These are phyloP conservation scores for Neomonachus schauinslandi DNA, from an alignment of 2,113 vertebrate species.

Conservation along the genomic window DNA sequence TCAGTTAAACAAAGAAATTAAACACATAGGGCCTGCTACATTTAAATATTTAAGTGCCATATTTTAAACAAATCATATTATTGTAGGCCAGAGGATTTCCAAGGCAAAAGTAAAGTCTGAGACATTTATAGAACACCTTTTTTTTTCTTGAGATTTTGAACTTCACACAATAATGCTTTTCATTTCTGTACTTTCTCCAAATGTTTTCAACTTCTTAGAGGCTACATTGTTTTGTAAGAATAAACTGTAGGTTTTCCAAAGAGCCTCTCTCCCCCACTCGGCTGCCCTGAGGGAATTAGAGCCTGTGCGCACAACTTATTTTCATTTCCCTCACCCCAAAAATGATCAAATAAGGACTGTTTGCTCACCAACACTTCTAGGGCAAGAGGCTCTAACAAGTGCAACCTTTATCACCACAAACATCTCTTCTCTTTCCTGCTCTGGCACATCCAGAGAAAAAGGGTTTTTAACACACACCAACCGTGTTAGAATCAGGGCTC, in stretches of 20 bases:
- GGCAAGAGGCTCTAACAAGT: slow-evolving; percentile 66
- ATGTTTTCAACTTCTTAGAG: slow-evolving; percentile 72
- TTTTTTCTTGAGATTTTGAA: slow-evolving; percentile 46
- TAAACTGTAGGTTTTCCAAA: slow-evolving; percentile 75
- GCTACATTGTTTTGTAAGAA: slow-evolving; percentile 76
- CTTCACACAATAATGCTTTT: slow-evolving; percentile 81
- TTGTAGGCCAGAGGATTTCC: slow-evolving; percentile 68
- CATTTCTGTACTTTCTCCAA: slow-evolving; percentile 71
- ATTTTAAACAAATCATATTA: slow-evolving; percentile 88
- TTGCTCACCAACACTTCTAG: slow-evolving; percentile 69
- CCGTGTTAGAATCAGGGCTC: not conserved
- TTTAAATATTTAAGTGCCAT: slow-evolving; percentile 89
- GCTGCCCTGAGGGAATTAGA: slow-evolving; percentile 68
- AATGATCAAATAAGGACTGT: slow-evolving; percentile 83
- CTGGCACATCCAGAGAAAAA: slow-evolving; percentile 55
- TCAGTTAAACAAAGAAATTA: slow-evolving; percentile 90
- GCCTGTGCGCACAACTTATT: slow-evolving; percentile 67
- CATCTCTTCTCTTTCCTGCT: slow-evolving; percentile 71
- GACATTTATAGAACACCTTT: slow-evolving; percentile 66
- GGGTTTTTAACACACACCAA: slow-evolving; percentile 55
- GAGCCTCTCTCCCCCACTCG: slow-evolving; percentile 64
- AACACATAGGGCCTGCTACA: slow-evolving; percentile 87
- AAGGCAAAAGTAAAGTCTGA: slow-evolving; percentile 74
- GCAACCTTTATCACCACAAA: slow-evolving; percentile 53
- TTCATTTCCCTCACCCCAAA: slow-evolving; percentile 72